Percentiles rank a stretch among this genome's conserved stretches.
Conservation (phyloP, 2,797 vertebrate genomes). For the Xiphorhynchus erythropygius region DNA sequence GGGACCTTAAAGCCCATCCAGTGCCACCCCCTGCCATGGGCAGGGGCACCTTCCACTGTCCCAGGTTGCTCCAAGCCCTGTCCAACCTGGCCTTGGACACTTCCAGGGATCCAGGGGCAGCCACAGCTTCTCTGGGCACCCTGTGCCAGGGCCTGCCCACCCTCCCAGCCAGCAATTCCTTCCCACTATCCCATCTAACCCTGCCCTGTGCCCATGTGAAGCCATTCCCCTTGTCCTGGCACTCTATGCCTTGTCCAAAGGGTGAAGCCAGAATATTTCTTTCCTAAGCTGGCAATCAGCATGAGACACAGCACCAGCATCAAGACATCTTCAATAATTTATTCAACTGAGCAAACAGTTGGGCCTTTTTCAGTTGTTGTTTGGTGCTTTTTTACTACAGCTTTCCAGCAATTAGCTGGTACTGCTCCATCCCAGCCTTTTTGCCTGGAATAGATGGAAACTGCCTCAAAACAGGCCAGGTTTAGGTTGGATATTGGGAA, state of each 20-base stretch:
- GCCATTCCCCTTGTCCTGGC: neutral
- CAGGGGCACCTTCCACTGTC: neutral
- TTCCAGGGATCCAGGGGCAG: neutral
- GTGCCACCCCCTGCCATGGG: neutral
- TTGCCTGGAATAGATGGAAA: neutral
- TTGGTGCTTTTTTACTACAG: neutral
- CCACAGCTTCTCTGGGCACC: neutral
- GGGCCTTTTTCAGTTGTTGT: neutral
- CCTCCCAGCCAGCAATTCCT: neutral
- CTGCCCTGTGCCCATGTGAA: neutral
- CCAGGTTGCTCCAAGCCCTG: neutral
- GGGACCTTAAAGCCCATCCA: neutral
- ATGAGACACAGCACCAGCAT: neutral
- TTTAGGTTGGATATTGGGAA: neutral
- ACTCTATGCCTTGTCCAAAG: neutral
- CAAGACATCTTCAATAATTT: neutral
- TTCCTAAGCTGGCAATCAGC: neutral
- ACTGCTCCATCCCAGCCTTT: neutral
- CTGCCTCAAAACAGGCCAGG: neutral
- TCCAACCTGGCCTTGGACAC: neutral
- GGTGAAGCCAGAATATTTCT: neutral
- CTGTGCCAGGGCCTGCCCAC: neutral
- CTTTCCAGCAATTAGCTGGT: neutral
- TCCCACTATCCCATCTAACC: neutral
- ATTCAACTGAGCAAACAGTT: neutral